Percentiles rank a stretch among this genome's conserved stretches.
Evolutionary conservation across 2,113 vertebrate species (phyloP).

Genomic region (Antechinus stuartii): DNA sequence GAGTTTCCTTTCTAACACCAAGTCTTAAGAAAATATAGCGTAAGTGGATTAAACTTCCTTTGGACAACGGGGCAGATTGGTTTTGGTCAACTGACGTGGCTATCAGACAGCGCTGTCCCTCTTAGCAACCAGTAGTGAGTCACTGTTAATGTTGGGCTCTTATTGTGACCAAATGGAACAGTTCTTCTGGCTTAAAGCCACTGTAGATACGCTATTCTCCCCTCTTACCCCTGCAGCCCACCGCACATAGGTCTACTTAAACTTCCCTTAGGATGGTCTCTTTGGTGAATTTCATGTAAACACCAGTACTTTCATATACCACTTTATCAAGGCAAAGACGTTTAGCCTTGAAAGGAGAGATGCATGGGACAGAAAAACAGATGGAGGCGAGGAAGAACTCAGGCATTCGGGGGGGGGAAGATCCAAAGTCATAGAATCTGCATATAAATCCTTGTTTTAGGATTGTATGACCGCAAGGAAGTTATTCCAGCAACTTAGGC

Average conservation of each 20-base stretch:
- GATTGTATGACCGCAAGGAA: background rate
- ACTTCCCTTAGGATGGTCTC: background rate
- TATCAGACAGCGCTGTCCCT: background rate
- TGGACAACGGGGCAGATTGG: background rate
- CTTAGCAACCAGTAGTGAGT: background rate
- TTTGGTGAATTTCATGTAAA: background rate
- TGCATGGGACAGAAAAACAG: background rate
- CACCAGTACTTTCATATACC: background rate
- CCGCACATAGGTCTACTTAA: background rate
- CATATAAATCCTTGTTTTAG: background rate
- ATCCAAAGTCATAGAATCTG: background rate
- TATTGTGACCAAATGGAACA: background rate
- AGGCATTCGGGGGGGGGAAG: background rate
- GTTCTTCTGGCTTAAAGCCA: background rate
- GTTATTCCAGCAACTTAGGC: background rate
- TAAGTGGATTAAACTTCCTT: background rate
- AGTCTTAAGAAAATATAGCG: background rate
- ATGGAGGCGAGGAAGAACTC: background rate
- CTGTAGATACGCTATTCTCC: background rate
- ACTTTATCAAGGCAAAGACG: background rate
- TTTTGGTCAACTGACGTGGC: background rate
- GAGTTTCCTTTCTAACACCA: background rate
- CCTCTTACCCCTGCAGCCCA: background rate
- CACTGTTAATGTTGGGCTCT: background rate
- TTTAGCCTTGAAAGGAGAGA: background rate